Percentiles rank a stretch among this genome's conserved stretches.
Conservation (phyloP, 2,113 vertebrate genomes). For the Martes martes region DNA sequence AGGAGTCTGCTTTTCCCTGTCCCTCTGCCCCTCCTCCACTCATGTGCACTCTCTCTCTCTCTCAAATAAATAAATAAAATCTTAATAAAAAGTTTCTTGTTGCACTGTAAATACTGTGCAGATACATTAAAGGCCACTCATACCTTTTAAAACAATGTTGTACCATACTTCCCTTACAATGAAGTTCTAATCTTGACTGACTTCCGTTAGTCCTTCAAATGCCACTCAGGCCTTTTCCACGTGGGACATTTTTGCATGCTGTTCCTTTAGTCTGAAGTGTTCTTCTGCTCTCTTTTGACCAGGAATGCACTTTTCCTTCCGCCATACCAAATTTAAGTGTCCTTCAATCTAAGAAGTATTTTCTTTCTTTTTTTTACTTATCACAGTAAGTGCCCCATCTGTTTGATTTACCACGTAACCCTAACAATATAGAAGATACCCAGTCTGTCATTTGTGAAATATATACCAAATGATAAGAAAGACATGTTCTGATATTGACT, state of each 20-base stretch:
- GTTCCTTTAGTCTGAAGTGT: background rate
- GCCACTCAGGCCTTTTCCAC: background rate
- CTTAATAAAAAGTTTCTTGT: background rate
- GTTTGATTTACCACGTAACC: background rate
- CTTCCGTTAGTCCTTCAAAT: background rate
- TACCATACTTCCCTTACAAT: background rate
- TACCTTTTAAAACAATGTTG: background rate
- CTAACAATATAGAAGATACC: background rate
- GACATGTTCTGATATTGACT: background rate
- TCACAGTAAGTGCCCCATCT: background rate
- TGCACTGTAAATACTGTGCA: background rate
- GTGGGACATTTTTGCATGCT: background rate
- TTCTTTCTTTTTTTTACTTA: background rate
- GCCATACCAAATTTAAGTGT: background rate
- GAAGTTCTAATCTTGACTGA: background rate
- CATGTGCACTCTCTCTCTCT: background rate
- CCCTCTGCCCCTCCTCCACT: background rate
- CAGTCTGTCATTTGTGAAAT: background rate
- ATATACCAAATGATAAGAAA: background rate
- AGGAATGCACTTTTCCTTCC: background rate
- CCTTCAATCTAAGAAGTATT: background rate
- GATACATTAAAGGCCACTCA: background rate
- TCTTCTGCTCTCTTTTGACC: background rate
- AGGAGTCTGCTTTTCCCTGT: background rate
- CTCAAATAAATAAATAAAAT: background rate